Conservation (phyloP, 2,888 invertebrate genomes). For the Hymenopus coronatus region DNA sequence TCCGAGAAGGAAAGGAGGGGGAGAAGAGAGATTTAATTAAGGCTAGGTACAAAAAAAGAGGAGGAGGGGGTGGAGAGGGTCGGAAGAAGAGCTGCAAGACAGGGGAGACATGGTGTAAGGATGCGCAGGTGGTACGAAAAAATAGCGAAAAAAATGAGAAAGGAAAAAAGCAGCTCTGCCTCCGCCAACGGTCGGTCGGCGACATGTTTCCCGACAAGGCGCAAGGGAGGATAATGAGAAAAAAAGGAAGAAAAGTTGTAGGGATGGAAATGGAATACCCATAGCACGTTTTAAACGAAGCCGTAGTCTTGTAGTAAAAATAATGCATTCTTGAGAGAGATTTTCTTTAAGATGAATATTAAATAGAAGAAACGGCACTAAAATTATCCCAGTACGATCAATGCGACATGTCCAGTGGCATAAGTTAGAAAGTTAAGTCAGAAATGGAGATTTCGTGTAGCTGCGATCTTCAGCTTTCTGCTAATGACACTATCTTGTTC, state of each 20-base stretch:
- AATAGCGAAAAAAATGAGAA: background rate
- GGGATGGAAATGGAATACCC: background rate
- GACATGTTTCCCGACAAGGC: slow-evolving; percentile 27
- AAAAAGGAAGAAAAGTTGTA: background rate
- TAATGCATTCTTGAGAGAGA: background rate
- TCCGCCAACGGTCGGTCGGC: slow-evolving; percentile 13
- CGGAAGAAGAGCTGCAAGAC: slow-evolving; percentile 20
- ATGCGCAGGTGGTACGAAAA: slow-evolving; percentile 29
- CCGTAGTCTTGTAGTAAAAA: background rate
- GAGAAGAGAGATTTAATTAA: slow-evolving; percentile 33
- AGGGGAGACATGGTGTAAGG: slow-evolving; percentile 19
- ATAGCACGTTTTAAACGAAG: background rate
- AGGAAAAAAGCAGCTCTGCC: slow-evolving; percentile 14
- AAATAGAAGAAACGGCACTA: too few relatives aligned
- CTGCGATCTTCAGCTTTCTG: too few relatives aligned
- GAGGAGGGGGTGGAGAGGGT: slow-evolving; percentile 18
- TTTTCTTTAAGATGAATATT: background rate
- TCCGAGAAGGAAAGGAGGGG: slow-evolving; percentile 3
- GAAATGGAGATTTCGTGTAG: too few relatives aligned
- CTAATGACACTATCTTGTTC: too few relatives aligned
- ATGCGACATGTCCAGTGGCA: too few relatives aligned
- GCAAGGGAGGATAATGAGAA: background rate
- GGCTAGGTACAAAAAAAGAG: slow-evolving; percentile 32
- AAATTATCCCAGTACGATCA: too few relatives aligned
- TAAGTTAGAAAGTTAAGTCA: too few relatives aligned